phyloP scores from a whole-genome alignment of 1,140 invertebrate species.

The Ctenoplectra terminalis region DNA sequence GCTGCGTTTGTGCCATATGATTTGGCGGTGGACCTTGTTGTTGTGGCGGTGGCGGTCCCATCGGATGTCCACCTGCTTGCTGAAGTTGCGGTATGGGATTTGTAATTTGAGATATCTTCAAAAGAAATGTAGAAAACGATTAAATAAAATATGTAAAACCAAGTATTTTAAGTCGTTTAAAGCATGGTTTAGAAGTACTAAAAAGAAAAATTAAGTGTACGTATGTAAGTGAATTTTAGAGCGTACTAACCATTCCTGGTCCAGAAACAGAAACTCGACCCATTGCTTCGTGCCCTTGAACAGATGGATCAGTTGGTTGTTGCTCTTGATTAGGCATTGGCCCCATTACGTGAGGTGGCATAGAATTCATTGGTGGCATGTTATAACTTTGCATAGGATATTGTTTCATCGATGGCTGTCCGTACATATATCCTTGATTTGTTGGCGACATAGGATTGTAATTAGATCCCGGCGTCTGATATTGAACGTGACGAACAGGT shows the following conservation, averaged over 20 bases:
- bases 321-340: slow-evolving; percentile 68
- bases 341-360: slow-evolving; percentile 71
- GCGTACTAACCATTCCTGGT: slow-evolving; percentile 74
- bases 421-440: slow-evolving; percentile 75
- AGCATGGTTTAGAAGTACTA: background rate
- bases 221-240: background rate
- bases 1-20: slow-evolving; percentile 56
- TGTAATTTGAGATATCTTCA: slow-evolving; percentile 64
- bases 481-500: slow-evolving; percentile 78
- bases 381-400: slow-evolving; percentile 71
- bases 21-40: slow-evolving; percentile 54
- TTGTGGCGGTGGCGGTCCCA: slow-evolving; percentile 53
- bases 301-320: slow-evolving; percentile 57
- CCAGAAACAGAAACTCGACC: slow-evolving; percentile 73
- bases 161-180: background rate
- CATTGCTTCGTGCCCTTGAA: slow-evolving; percentile 72
- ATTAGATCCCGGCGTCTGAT: slow-evolving; percentile 72
- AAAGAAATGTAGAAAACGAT: slow-evolving; percentile 23
- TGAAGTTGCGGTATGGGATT: slow-evolving; percentile 68
- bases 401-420: slow-evolving; percentile 70
- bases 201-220: background rate
- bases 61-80: slow-evolving; percentile 62
- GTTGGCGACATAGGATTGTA: slow-evolving; percentile 80
- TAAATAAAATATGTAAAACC: background rate
- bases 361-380: slow-evolving; percentile 68